Evolutionary conservation across 2,888 invertebrate genomes (phyloP).

Genomic region (Stenotaenia linearis): DNA sequence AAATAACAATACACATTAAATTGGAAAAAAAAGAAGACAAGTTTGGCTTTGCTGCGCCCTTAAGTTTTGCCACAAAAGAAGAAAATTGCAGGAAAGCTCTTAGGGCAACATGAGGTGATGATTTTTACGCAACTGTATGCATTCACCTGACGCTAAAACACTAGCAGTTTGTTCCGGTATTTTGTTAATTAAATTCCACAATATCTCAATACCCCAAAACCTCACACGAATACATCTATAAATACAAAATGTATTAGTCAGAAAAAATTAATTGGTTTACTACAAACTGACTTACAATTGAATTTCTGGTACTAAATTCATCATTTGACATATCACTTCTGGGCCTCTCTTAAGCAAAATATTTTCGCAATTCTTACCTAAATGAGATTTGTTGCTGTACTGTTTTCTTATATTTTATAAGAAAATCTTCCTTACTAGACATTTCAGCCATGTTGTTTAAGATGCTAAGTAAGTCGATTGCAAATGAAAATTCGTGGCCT

Average conservation of each 20-base stretch:
- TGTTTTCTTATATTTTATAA: no score
- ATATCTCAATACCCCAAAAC: neutral
- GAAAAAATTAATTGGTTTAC: neutral
- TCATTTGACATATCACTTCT: neutral
- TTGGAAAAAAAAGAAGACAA: no score
- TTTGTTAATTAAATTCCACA: neutral
- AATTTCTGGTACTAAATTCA: neutral
- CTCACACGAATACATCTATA: neutral
- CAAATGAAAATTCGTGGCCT: neutral
- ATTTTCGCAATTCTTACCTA: neutral
- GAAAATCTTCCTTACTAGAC: neutral
- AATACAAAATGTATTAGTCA: neutral
- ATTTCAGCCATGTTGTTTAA: constrained; percentile 2
- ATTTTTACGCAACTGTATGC: neutral
- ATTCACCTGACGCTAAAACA: neutral
- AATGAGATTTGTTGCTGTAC: no score
- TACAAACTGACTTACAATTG: no score
- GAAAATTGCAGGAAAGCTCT: neutral
- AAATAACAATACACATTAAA: no score
- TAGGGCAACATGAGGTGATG: neutral
- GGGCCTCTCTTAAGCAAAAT: neutral
- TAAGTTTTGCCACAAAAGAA: no score
- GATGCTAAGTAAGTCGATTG: neutral
- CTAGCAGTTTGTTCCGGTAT: neutral
- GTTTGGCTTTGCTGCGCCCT: no score